Percentiles rank a stretch among this genome's conserved stretches.
phyloP scores from a whole-genome alignment of 2,113 vertebrate genomes.

The Todiramphus saurophagus region DNA sequence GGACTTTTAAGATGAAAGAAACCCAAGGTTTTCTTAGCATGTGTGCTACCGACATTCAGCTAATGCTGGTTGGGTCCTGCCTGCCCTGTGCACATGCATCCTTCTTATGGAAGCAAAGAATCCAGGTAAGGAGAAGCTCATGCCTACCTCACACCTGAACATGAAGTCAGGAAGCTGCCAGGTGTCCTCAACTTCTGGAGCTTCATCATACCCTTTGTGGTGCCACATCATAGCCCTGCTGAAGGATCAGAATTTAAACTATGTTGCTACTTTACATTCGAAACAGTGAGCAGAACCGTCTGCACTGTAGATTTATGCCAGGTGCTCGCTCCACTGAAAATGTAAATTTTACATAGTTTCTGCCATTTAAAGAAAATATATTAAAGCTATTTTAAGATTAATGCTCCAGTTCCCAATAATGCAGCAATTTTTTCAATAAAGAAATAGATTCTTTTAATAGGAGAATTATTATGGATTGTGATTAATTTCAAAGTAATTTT shows the following conservation, averaged over 20 bases:
- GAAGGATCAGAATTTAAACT: not conserved
- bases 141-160: not conserved
- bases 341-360: not conserved
- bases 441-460: not conserved
- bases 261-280: not conserved
- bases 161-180: not conserved
- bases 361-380: not conserved
- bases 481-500: not conserved
- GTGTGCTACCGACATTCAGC: not conserved
- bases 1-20: not conserved
- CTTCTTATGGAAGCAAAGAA: not conserved
- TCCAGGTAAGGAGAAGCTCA: not conserved
- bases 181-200: not conserved
- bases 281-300: not conserved
- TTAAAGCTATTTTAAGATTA: not conserved
- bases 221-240: not conserved
- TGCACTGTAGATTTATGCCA: not conserved
- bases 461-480: not conserved
- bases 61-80: not conserved
- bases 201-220: not conserved
- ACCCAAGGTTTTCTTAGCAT: not conserved
- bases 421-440: not conserved
- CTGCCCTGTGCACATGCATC: too few species aligned
- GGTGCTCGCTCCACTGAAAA: not conserved
- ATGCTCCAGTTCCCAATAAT: not conserved